These are phyloP conservation scores for Sebastes goodei DNA, from an alignment of 2,797 vertebrate species.

Conservation along the genomic window DNA sequence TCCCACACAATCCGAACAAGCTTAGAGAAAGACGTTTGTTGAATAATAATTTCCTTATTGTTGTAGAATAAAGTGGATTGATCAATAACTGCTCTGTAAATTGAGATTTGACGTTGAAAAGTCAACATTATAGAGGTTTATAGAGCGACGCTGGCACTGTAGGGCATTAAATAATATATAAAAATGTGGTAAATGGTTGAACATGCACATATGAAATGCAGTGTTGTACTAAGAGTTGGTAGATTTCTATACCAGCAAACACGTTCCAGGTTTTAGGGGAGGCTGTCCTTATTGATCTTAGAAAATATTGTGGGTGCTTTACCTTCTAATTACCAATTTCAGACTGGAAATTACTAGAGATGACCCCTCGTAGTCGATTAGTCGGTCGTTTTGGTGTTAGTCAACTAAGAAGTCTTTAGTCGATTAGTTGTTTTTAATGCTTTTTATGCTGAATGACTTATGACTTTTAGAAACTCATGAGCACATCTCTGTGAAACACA, in stretches of 20 bases:
- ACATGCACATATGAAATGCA: not conserved
- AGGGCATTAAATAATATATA: not conserved
- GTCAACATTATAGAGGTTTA: not conserved
- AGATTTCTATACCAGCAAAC: not conserved
- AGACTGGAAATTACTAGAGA: not conserved
- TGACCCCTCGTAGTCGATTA: no score
- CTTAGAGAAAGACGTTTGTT: not conserved
- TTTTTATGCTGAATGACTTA: no score
- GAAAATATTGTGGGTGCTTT: not conserved
- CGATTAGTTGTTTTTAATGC: no score
- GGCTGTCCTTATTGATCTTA: not conserved
- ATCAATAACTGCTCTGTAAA: not conserved
- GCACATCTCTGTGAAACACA: accelerated
- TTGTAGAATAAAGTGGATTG: not conserved
- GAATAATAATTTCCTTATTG: not conserved
- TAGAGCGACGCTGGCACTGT: not conserved
- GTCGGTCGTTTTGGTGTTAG: no score
- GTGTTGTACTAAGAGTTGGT: not conserved
- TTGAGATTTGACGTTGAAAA: not conserved
- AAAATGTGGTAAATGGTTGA: not conserved
- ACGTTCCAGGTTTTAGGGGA: not conserved
- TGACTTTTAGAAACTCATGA: no score
- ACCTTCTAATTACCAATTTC: not conserved
- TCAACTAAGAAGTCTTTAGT: accelerated
- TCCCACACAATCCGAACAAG: not conserved